Conservation (phyloP, 1,140 invertebrate species). For the Marisa cornuarietis region DNA sequence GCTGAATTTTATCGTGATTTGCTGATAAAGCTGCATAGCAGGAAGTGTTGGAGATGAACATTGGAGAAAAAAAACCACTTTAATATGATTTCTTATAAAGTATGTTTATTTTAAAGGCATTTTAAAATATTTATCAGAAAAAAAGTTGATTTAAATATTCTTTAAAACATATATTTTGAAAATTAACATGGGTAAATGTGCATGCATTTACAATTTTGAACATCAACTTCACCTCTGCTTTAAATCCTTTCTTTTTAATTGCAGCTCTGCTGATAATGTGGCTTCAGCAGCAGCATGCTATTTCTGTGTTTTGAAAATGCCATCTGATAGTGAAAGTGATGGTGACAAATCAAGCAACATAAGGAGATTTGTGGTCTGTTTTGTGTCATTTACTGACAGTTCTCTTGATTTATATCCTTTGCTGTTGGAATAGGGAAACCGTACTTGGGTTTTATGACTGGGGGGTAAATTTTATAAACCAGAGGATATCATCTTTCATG, state of each 20-base stretch:
- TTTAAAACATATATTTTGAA: neutral
- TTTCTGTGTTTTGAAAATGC: conserved; percentile 23
- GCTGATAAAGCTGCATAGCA: no score
- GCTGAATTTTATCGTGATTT: no score
- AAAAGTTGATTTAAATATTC: no score
- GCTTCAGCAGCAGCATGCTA: conserved; percentile 32
- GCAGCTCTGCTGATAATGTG: conserved; percentile 14
- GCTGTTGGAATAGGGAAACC: no score
- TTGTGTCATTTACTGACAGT: conserved; percentile 35
- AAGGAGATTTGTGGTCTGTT: conserved; percentile 35
- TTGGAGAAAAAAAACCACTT: no score
- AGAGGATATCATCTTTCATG: no score
- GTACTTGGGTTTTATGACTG: no score
- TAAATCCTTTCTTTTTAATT: neutral
- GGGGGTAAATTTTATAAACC: no score
- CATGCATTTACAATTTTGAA: neutral
- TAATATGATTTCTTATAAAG: no score
- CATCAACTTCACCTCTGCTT: neutral
- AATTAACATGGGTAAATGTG: neutral
- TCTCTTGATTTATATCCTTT: conserved; percentile 40
- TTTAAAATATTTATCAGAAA: no score
- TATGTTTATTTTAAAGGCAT: no score
- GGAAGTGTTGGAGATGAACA: no score
- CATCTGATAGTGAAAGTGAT: conserved; percentile 9
- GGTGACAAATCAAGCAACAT: neutral